Evolutionary conservation across 2,113 vertebrate species (phyloP).

Genomic region (Silurus meridionalis): DNA sequence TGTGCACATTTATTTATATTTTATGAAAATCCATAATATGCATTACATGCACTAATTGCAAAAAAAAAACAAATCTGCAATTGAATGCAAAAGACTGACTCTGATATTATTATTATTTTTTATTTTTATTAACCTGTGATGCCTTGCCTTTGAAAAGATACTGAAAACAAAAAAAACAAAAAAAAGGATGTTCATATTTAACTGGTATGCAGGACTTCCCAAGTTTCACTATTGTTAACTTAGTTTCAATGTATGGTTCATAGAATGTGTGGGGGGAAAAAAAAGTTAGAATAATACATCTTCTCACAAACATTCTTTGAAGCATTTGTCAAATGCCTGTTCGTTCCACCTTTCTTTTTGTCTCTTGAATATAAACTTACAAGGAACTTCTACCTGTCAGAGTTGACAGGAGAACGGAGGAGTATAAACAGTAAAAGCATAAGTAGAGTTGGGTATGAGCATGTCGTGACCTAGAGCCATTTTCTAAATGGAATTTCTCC

Average conservation of each 20-base stretch:
- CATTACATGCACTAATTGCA: neutral
- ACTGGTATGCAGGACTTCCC: neutral
- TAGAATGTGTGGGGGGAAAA: too few relatives aligned
- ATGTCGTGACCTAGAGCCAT: slow-evolving; percentile 53
- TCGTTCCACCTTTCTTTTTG: neutral
- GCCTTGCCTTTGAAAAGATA: neutral
- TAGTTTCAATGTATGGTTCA: neutral
- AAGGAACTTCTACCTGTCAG: neutral
- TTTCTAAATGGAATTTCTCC: slow-evolving; percentile 66
- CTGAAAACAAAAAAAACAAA: neutral
- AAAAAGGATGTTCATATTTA: neutral
- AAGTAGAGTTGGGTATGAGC: slow-evolving; percentile 1
- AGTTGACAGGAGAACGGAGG: neutral
- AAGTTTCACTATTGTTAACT: neutral
- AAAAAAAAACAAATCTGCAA: neutral
- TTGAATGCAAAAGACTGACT: neutral
- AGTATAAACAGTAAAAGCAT: slow-evolving; percentile 19
- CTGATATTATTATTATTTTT: neutral
- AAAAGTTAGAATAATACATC: slow-evolving; percentile 18
- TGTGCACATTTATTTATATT: neutral
- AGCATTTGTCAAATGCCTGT: slow-evolving; percentile 31
- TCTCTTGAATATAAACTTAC: slow-evolving; percentile 19
- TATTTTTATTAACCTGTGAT: neutral
- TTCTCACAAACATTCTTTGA: slow-evolving; percentile 16
- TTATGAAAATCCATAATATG: neutral